These are phyloP conservation scores for Toxonevra muliebris DNA, from an alignment of 2,888 invertebrate genomes.

Conservation along the genomic window DNA sequence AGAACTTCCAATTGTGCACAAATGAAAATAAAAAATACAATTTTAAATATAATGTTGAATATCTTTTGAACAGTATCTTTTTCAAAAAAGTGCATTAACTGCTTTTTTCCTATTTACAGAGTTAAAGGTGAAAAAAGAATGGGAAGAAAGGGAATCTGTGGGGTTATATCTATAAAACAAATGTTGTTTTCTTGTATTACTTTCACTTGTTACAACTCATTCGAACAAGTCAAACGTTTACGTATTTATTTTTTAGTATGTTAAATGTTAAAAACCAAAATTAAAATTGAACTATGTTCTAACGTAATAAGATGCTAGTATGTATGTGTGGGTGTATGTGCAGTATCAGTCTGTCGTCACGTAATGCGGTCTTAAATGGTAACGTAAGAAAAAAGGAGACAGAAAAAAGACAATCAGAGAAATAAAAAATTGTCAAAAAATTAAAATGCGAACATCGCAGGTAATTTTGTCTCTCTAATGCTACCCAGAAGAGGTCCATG, in stretches of 20 bases:
- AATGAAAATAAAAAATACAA: too few species aligned
- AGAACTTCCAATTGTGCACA: too few species aligned
- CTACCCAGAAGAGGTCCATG: neutral
- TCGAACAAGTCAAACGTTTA: neutral
- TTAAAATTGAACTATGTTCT: constrained; percentile 14
- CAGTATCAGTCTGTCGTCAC: constrained; percentile 33
- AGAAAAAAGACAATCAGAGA: constrained; percentile 4
- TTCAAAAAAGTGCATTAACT: too few species aligned
- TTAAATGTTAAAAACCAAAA: constrained; percentile 4
- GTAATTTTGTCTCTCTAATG: constrained; percentile 3
- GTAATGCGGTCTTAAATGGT: constrained; percentile 22
- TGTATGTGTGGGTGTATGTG: neutral
- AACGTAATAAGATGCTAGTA: constrained; percentile 8
- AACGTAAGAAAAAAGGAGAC: neutral
- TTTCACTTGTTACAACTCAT: neutral
- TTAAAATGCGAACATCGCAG: neutral
- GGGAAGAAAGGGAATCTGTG: too few species aligned
- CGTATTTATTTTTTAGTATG: constrained; percentile 4
- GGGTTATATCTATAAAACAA: too few species aligned
- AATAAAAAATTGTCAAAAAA: neutral
- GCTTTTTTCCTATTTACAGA: too few species aligned
- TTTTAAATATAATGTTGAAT: too few species aligned
- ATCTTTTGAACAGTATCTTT: too few species aligned
- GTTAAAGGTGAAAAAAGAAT: too few species aligned
- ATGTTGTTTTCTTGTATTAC: too few species aligned